Base-by-base conservation (phyloP, 2,888 invertebrate species). In the Amphiduros pacificus region DNA sequence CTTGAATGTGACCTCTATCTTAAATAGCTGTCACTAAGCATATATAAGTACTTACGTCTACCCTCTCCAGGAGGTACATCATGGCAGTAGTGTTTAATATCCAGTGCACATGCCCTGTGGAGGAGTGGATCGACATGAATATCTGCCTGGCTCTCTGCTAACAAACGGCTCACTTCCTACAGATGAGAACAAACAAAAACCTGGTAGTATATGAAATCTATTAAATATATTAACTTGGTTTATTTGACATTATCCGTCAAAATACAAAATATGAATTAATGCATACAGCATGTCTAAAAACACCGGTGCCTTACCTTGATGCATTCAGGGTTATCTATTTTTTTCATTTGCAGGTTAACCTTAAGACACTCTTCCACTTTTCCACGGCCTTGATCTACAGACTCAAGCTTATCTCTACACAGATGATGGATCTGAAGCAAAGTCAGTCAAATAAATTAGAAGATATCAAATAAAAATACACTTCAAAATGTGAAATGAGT, bases 51-150 rank as follows among this genome's bases (percentile, higher is more conserved):
- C 78, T 78, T 69, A 84, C 84, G 91, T 86, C 94, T 87, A 67
- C 97, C 95, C 77, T 92, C 91, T 59, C 97, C 97, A 79, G 91
- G 90, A 54, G 89, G 88, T 27, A 95, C 75, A 62, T 83, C 83
- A 17, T 68, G 65, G 73, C 86, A 86, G 64, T 77, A 78, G 41
- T 77, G 74, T 49, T 77, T 73, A 31, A 86, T 72, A 83, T 98
- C 97, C 24, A 90, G 84, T 9, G 91, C 88, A 79, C 98, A 99
- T 0, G 93, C 91, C 67, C 90, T 87, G 80, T 94, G 92, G 62
- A 99, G 84, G 53, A 94, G 83, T 0, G 96, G 96, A 85, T 99
- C 98, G 1, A 93, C 92, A 71, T 97, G 92, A 66, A 99, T 94
- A 81, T 99, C 98, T 0, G 94, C 92, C 78, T 91, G 90, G 0